These are phyloP conservation scores for Portunus trituberculatus DNA, from an alignment of 1,140 invertebrate genomes.

Conservation along the genomic window DNA sequence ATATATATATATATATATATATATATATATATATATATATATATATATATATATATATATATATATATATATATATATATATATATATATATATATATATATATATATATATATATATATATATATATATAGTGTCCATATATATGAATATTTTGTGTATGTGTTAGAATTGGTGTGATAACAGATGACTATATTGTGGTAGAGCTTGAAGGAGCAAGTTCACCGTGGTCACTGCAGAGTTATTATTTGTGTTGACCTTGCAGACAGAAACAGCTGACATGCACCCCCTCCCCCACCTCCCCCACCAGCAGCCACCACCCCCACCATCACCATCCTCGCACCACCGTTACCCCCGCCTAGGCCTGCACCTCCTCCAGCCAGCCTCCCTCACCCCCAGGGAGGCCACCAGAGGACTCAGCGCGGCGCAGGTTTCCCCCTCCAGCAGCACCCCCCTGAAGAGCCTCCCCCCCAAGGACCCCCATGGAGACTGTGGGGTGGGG, in stretches of 20 bases:
- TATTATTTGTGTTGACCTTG: constrained; percentile 29
- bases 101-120: no score
- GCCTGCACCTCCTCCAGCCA: constrained; percentile 10
- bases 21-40: no score
- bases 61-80: no score
- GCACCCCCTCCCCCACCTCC: constrained; percentile 38
- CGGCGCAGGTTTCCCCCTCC: not conserved
- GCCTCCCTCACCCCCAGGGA: constrained; percentile 33
- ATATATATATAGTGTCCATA: not conserved
- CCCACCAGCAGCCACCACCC: constrained; percentile 24
- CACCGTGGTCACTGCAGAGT: constrained; percentile 18
- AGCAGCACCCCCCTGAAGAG: not conserved
- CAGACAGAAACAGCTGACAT: constrained; percentile 55
- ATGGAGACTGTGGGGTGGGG: not conserved
- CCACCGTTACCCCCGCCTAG: constrained; percentile 47
- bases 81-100: no score
- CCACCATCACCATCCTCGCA: constrained; percentile 23
- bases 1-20: no score
- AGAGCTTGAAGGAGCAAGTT: constrained; percentile 26
- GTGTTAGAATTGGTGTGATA: not conserved
- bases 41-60: no score
- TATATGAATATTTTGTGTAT: not conserved
- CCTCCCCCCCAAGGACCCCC: not conserved
- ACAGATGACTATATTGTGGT: not conserved
- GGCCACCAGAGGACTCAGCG: constrained; percentile 3